Evolutionary conservation across 2,888 invertebrate species (phyloP).

Genomic region (Caenorhabditis japonica): DNA sequence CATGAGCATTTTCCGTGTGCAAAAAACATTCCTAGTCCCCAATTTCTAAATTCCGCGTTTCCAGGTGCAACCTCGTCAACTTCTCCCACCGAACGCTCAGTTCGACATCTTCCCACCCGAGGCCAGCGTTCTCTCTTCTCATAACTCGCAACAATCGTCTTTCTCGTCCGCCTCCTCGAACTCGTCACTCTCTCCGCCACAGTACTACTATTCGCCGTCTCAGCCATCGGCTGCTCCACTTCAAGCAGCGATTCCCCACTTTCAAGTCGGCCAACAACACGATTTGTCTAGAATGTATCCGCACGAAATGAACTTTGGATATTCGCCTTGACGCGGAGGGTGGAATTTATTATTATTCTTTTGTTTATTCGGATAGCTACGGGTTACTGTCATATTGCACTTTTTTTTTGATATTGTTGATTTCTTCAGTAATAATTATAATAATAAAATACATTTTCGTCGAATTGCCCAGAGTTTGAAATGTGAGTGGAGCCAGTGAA

Average conservation of each 20-base stretch:
- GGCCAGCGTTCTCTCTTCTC: neutral
- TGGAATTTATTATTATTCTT: neutral
- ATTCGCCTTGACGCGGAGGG: conserved; percentile 1
- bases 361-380: neutral
- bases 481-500: too few relatives aligned
- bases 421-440: too few relatives aligned
- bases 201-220: conserved; percentile 33
- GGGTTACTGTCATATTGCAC: too few relatives aligned
- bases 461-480: too few relatives aligned
- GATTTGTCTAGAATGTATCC: neutral
- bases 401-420: too few relatives aligned
- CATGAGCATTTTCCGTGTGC: too few relatives aligned
- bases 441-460: too few relatives aligned
- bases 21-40: too few relatives aligned
- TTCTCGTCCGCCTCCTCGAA: conserved; percentile 11
- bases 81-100: conserved; percentile 44
- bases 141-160: neutral
- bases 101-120: conserved; percentile 51
- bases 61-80: conserved; percentile 62
- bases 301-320: neutral
- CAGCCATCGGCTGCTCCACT: conserved; percentile 43
- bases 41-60: too few relatives aligned
- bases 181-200: conserved; percentile 32
- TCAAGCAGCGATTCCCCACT: conserved; percentile 13
- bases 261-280: conserved; percentile 1